phyloP scores from a whole-genome alignment of 2,888 invertebrate species.

The Rhagonycha fulva region DNA sequence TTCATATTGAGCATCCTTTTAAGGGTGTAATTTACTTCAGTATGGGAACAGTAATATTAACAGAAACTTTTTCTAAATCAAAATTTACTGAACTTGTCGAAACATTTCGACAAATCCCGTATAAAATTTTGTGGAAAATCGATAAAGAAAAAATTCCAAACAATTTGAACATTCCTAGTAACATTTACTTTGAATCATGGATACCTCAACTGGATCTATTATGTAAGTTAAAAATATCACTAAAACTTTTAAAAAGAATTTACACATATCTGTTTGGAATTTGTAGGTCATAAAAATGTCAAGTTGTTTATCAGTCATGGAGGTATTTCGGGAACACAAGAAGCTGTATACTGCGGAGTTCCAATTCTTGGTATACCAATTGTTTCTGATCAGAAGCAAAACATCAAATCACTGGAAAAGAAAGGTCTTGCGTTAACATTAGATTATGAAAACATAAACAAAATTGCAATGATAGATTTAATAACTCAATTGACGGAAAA shows the following conservation, averaged over 20 bases:
- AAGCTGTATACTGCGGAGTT: conserved; percentile 50
- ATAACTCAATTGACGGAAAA: conserved; percentile 24
- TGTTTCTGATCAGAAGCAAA: conserved; percentile 53
- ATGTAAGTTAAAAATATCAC: not conserved
- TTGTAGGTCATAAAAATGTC: conserved; percentile 52
- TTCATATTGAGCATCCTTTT: too few species aligned
- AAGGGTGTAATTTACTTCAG: too few species aligned
- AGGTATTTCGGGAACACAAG: conserved; percentile 55
- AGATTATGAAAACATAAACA: conserved; percentile 35
- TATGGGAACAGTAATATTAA: too few species aligned
- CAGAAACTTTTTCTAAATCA: too few species aligned
- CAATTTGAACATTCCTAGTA: too few species aligned
- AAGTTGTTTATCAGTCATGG: conserved; percentile 57
- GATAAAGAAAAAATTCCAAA: too few species aligned
- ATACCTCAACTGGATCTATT: too few species aligned
- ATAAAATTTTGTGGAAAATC: too few species aligned
- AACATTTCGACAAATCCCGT: too few species aligned
- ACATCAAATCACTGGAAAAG: conserved; percentile 58
- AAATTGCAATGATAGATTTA: conserved; percentile 36
- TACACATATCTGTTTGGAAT: not conserved
- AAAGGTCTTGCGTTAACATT: conserved; percentile 56
- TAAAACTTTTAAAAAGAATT: too few species aligned
- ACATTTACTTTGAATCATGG: too few species aligned
- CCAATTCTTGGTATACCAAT: conserved; percentile 49
- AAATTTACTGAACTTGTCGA: too few species aligned